Conservation (phyloP, 2,797 vertebrate species). For the Sebastes minor region DNA sequence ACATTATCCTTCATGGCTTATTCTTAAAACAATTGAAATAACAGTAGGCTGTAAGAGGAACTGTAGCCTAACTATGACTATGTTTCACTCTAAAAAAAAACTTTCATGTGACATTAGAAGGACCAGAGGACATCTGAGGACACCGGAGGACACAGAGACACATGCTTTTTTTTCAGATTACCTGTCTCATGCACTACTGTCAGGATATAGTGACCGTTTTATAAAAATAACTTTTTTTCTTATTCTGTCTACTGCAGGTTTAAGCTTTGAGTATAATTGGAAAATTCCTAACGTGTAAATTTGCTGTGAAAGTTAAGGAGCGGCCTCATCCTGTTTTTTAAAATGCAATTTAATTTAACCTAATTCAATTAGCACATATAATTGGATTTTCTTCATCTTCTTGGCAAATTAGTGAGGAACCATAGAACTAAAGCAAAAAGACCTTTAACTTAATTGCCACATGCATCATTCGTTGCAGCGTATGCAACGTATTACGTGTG, state of each 20-base stretch:
- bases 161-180: too few relatives aligned
- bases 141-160: too few relatives aligned
- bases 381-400: slow-evolving; percentile 44
- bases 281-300: slow-evolving; percentile 8
- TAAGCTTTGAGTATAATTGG: not conserved
- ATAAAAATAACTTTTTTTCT: too few relatives aligned
- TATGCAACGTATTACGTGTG: not conserved
- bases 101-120: not conserved
- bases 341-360: slow-evolving; percentile 19
- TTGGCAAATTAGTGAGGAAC: slow-evolving; percentile 6
- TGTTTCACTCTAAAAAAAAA: not conserved
- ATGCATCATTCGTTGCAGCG: not conserved
- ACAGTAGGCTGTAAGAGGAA: not conserved
- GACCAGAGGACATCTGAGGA: too few relatives aligned
- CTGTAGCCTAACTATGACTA: not conserved
- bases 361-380: slow-evolving; percentile 44
- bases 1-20: not conserved
- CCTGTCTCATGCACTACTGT: too few relatives aligned
- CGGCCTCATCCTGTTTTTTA: not conserved
- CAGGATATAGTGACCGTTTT: too few relatives aligned
- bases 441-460: not conserved
- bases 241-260: too few relatives aligned
- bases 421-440: not conserved
- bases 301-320: not conserved
- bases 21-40: slow-evolving; percentile 3